Evolutionary conservation across 2,113 vertebrate species (phyloP), one percentile per base, ranked within the genome.

Genomic region (Phrynosoma platyrhinos): DNA sequence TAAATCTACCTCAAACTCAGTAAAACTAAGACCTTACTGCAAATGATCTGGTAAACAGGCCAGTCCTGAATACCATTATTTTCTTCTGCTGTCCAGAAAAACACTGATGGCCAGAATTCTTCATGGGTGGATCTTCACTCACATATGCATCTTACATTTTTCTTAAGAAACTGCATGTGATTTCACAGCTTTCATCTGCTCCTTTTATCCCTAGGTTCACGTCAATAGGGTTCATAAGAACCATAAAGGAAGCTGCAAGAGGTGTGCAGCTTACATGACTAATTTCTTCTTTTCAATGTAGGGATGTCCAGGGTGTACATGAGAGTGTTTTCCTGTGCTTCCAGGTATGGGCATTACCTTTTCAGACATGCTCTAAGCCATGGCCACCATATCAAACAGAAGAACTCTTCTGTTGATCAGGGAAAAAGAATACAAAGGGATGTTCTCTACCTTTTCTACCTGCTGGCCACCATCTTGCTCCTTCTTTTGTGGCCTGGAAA

Each of bases 401-500:
- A 72, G 23, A 10, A 40, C 66, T 14, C 6, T 30, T 69, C 68
- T 69, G 68, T 27, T 27, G 23, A 9, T 25, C 23, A 69, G 21
- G 6, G 68, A 27, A 7, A 30, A 10, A 5, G 40, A 25, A 71
- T 12, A 36, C n/a, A 69, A 71, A 30, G 64, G 23, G 64, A 85
- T 79, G 40, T 85, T 96, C 96, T 97, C 96, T 99, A 98, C 92
- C 98, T 98, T 96, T 97, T 99, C 94, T 85, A 95, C 92, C 58
- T 95, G 90, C 87, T 97, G 97, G 87, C 93, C 96, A 91, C 95
- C 95, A 9, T 95, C 96, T 40, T 94, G 94, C 79, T 97, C 92
- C 76, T 97, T 95, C 86, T 98, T 97, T 47, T 93, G 95, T 0
- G 98, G 98, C 92, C 96, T 98, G 90, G 98, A 98, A 9, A 96